Conservation (phyloP, 2,113 vertebrate genomes). For the Chauna torquata region DNA sequence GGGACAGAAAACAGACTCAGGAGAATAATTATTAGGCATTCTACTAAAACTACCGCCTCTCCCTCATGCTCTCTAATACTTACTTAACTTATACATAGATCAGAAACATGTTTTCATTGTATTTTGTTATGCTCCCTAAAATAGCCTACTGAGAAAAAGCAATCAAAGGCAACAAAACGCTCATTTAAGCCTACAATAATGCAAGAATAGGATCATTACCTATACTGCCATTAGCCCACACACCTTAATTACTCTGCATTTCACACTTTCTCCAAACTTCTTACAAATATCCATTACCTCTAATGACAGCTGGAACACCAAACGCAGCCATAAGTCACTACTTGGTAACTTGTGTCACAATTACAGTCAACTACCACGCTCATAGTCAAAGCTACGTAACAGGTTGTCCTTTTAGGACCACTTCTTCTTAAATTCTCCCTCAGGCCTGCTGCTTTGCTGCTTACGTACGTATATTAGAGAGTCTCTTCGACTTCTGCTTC, state of each 20-base stretch:
- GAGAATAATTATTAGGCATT: not conserved
- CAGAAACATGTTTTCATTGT: not conserved
- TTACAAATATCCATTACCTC: not conserved
- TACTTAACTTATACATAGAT: not conserved
- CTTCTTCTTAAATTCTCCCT: not conserved
- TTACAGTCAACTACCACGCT: not conserved
- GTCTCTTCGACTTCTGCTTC: not conserved
- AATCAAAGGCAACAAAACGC: not conserved
- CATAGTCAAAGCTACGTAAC: not conserved
- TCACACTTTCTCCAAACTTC: not conserved
- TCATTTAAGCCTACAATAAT: conserved; percentile 25
- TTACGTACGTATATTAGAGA: not conserved
- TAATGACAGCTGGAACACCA: not conserved
- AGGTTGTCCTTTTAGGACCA: not conserved
- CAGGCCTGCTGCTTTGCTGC: not conserved
- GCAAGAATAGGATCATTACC: not conserved
- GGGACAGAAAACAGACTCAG: not conserved
- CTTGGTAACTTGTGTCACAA: not conserved
- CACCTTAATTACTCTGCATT: not conserved
- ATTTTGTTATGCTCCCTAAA: conserved; percentile 1
- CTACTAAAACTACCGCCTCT: not conserved
- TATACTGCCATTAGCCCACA: not conserved
- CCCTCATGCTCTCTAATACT: not conserved
- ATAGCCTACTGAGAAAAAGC: not conserved
- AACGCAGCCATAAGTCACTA: not conserved